Evolutionary conservation across 2,888 invertebrate species (phyloP).

Genomic region (Tortricodes alternella): DNA sequence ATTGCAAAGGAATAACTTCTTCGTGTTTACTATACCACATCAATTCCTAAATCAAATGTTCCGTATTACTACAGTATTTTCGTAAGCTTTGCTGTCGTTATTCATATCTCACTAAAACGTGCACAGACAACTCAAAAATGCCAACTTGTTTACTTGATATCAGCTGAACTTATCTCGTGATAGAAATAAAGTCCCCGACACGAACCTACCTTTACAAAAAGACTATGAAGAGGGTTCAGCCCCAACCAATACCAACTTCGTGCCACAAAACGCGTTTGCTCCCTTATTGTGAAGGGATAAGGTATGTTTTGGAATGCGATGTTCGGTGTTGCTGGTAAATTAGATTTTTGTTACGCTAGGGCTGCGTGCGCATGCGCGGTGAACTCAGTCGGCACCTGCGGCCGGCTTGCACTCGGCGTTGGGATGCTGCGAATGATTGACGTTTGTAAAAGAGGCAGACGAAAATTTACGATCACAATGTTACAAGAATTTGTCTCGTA

Average conservation of each 20-base stretch:
- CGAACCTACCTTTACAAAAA: constrained; percentile 31
- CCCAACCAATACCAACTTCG: background rate
- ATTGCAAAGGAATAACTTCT: too few species aligned
- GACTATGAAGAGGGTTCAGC: constrained; percentile 29
- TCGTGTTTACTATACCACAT: too few species aligned
- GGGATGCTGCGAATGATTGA: constrained; percentile 34
- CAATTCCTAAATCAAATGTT: too few species aligned
- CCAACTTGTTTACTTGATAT: constrained; percentile 25
- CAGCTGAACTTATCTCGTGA: constrained; percentile 26
- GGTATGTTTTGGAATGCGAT: constrained; percentile 34
- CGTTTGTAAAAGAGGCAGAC: constrained; percentile 28
- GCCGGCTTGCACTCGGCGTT: constrained; percentile 49
- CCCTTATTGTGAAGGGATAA: constrained; percentile 33
- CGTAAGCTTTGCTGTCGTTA: background rate
- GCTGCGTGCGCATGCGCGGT: constrained; percentile 56
- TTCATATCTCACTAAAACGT: background rate
- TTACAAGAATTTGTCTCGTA: background rate
- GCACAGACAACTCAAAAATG: background rate
- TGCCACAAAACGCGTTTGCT: background rate
- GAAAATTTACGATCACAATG: background rate
- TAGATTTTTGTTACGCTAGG: constrained; percentile 40
- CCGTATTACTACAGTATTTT: background rate
- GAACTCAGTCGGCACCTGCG: constrained; percentile 58
- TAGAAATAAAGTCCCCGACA: constrained; percentile 22
- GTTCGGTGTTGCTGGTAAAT: constrained; percentile 29